Percentiles rank a stretch among this genome's conserved stretches.
Conservation (phyloP, 2,113 vertebrate genomes). For the Leucoraja erinaceus region DNA sequence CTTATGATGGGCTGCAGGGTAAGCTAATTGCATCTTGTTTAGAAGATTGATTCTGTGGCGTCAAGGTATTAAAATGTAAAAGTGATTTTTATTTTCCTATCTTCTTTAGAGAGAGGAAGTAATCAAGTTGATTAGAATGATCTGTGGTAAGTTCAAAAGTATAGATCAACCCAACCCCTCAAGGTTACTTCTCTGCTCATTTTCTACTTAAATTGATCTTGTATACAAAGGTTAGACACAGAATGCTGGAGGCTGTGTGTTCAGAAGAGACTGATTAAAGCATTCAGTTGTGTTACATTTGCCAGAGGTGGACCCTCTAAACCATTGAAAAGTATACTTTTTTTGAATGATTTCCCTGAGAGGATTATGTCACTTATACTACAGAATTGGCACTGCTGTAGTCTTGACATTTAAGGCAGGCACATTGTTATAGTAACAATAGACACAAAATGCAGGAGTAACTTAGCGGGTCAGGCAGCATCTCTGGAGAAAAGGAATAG, state of each 20-base stretch:
- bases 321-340: neutral
- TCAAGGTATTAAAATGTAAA: neutral
- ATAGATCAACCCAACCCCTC: neutral
- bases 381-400: neutral
- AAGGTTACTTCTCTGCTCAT: neutral
- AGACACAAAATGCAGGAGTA: no score
- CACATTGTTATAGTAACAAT: no score
- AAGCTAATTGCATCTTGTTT: neutral
- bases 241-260: no score
- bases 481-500: no score
- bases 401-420: neutral
- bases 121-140: constrained; percentile 72
- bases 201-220: neutral
- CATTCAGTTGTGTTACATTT: neutral
- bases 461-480: no score
- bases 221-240: neutral
- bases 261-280: neutral
- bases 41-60: neutral
- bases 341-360: neutral
- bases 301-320: neutral
- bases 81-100: constrained; percentile 40
- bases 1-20: neutral
- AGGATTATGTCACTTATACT: neutral
- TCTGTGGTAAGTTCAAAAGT: constrained; percentile 67
- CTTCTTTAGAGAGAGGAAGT: constrained; percentile 70